Base-by-base conservation (phyloP, 2,888 invertebrate genomes). In the Xylophagus ater region DNA sequence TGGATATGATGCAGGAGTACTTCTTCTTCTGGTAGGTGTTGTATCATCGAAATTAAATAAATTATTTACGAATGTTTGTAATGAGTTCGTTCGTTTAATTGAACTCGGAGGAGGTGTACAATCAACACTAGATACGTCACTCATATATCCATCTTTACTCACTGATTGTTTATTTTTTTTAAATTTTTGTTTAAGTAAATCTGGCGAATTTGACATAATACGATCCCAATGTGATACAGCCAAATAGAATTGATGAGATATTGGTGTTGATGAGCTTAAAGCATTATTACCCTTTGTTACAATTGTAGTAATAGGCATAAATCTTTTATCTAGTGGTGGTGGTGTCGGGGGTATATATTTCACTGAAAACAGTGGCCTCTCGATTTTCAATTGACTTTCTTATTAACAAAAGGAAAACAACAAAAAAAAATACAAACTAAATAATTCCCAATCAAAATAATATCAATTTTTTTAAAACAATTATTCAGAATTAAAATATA, bases 191-290 rank as follows among this genome's bases (percentile, higher is more conserved):
- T 35, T 39, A 14, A 39, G 32, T 20, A 53, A 50, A 36, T 56
- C 54, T 10, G 53, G 46, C 21, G 57, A 50, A 44, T 55, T 52
- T 7, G 52, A 41, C 42, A 57, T 51, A 25, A 56, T 49, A 12
- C 56, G 57, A 44, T 65, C 65, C 58, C 58, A 64, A 44, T 62
- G 57, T 23, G 53, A 56, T 37, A 65, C 58, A 13, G 60, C 58
- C 40, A 55, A 47, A 48, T 62, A 71, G 24, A 72, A 61, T 47
- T 70, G 69, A 47, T 71, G 71, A 51, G 70, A 66, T 50, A 69
- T 56, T 29, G 71, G 71, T 5, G 69, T 68, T 37, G 66, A 67
- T 12, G 68, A 59, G 25, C 69, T 67, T 43, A 66, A 60, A 32
- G 41, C 48, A 43, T 47, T 58, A 32, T 3, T 14, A 18, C 45